Evolutionary conservation across 2,113 vertebrate genomes (phyloP).

Genomic region (Athene noctua): DNA sequence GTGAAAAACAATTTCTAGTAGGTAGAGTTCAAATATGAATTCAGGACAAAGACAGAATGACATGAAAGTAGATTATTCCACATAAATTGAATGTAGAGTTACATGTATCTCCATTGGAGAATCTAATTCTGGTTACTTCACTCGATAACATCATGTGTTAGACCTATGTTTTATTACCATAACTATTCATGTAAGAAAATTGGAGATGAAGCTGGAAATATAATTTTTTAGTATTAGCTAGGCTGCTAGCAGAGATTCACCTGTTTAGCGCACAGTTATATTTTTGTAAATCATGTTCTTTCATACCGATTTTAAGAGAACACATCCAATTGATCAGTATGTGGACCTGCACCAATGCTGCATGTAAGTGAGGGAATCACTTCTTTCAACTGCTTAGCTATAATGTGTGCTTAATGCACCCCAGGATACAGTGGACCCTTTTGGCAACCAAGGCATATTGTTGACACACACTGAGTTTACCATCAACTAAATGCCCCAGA

Average conservation of each 20-base stretch:
- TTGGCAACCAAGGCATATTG: neutral
- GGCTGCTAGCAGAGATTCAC: neutral
- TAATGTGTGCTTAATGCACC: neutral
- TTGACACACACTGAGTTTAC: neutral
- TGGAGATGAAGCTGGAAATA: neutral
- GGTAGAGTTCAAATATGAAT: neutral
- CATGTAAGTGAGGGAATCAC: neutral
- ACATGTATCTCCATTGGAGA: neutral
- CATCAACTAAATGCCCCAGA: neutral
- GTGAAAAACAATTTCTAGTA: neutral
- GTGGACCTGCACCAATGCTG: neutral
- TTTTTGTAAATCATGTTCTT: neutral
- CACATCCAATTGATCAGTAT: neutral
- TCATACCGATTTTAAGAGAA: neutral
- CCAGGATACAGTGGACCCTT: neutral
- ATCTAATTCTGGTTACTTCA: neutral
- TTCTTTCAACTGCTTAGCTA: neutral
- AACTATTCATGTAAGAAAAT: neutral
- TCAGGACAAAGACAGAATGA: neutral
- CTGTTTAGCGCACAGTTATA: neutral
- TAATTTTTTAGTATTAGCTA: neutral
- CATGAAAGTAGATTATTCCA: neutral
- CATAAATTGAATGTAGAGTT: neutral
- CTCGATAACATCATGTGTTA: neutral
- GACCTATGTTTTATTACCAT: neutral